Percentiles rank a stretch among this genome's conserved stretches.
phyloP scores from a whole-genome alignment of 1,140 invertebrate genomes.

The Heliconius hewitsoni region DNA sequence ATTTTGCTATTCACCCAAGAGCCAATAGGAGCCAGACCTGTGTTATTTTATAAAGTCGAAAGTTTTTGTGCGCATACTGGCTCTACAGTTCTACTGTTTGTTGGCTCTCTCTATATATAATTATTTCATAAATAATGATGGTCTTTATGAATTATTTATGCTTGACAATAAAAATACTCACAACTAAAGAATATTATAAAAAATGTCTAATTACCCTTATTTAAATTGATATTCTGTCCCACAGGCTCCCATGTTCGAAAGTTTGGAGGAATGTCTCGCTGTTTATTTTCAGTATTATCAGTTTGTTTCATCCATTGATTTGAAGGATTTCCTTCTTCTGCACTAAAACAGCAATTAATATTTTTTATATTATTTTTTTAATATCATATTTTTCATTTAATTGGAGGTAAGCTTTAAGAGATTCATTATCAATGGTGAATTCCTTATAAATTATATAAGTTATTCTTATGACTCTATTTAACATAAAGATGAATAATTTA shows the following conservation, averaged over 20 bases:
- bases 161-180: not conserved
- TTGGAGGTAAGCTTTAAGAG: too few species aligned
- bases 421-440: too few species aligned
- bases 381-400: too few species aligned
- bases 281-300: conserved; percentile 31
- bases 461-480: too few species aligned
- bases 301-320: conserved; percentile 19
- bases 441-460: too few species aligned
- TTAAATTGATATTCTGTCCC: conserved; percentile 34
- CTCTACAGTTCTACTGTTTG: too few species aligned
- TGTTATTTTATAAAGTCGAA: too few species aligned
- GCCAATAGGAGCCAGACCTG: too few species aligned
- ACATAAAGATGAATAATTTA: too few species aligned
- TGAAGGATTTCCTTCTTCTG: conserved; percentile 19
- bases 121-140: not conserved
- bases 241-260: conserved; percentile 66
- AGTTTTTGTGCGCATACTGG: too few species aligned
- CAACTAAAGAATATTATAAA: not conserved
- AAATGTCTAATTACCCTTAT: conserved; percentile 38
- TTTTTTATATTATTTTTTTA: not conserved
- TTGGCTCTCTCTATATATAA: not conserved
- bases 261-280: conserved; percentile 49
- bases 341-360: conserved; percentile 16
- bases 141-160: not conserved
- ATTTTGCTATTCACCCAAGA: too few species aligned